Percentiles rank a stretch among this genome's conserved stretches.
Conservation (phyloP, 2,113 vertebrate genomes). For the Macroglossus sobrinus region DNA sequence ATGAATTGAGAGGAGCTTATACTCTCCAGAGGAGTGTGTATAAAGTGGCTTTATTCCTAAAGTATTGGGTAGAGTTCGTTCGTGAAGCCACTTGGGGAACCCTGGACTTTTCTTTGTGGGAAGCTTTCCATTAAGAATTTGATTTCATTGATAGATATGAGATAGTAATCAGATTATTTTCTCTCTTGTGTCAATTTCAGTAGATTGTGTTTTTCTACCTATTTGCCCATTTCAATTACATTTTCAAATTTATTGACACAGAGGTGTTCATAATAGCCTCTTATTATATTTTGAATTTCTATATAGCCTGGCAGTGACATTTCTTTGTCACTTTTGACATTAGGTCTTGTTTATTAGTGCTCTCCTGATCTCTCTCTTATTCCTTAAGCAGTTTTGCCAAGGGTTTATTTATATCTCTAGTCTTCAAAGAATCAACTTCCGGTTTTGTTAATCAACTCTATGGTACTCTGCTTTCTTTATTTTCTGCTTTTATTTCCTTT, state of each 20-base stretch:
- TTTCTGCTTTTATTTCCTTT: constrained; percentile 6
- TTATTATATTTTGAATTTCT: neutral
- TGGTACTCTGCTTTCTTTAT: neutral
- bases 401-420: neutral
- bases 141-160: neutral
- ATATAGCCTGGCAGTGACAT: neutral
- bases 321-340: neutral
- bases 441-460: neutral
- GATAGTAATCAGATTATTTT: neutral
- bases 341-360: neutral
- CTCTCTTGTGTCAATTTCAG: neutral
- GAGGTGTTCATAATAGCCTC: neutral
- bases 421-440: neutral
- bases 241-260: neutral
- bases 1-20: neutral
- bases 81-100: neutral
- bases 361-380: neutral
- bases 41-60: neutral
- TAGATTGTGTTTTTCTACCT: neutral
- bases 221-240: neutral
- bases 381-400: neutral
- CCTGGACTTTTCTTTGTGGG: neutral
- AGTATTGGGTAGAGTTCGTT: neutral
- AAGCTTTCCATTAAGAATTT: neutral
- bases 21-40: neutral